Percentiles rank a stretch among this genome's conserved stretches.
phyloP scores from a whole-genome alignment of 2,113 vertebrate genomes.

The Mus spicilegus region DNA sequence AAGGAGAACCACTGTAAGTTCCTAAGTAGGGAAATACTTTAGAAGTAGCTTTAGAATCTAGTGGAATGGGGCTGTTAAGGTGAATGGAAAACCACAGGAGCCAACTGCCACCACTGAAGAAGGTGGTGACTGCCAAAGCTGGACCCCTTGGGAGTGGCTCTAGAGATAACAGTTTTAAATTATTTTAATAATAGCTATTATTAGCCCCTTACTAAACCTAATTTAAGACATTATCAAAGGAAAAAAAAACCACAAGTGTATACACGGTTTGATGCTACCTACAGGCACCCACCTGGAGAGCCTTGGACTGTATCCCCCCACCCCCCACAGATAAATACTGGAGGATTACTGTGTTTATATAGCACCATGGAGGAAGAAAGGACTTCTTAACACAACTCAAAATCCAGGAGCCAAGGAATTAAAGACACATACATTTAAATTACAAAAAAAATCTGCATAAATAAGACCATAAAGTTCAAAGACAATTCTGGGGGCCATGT shows the following conservation, averaged over 20 bases:
- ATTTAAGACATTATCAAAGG: not conserved
- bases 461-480: not conserved
- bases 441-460: not conserved
- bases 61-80: not conserved
- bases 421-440: not conserved
- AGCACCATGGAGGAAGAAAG: not conserved
- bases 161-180: not conserved
- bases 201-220: not conserved
- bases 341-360: not conserved
- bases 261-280: not conserved
- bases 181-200: not conserved
- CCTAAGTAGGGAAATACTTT: not conserved
- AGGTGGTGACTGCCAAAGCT: not conserved
- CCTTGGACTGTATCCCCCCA: not conserved
- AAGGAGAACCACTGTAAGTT: not conserved
- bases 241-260: not conserved
- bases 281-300: too few species aligned
- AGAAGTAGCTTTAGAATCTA: not conserved
- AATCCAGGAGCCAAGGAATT: not conserved
- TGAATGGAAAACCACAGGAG: not conserved
- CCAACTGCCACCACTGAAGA: not conserved
- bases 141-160: not conserved
- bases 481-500: not conserved
- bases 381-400: not conserved
- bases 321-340: not conserved